Base-by-base conservation (phyloP, 2,888 invertebrate genomes). In the Caradrina clavipalpis region DNA sequence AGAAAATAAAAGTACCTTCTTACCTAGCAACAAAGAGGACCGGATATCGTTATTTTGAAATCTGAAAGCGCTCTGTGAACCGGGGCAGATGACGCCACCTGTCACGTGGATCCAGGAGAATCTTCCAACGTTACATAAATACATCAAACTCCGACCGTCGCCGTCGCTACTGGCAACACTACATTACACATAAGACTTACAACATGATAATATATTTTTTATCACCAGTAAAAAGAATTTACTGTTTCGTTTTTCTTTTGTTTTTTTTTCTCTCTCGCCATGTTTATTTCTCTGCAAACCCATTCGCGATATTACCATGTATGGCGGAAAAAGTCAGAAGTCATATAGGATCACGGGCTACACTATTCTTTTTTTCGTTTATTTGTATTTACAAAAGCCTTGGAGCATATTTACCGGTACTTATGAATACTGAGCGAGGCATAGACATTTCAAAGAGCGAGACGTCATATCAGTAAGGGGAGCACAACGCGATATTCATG, bases 401-500 rank as follows among this genome's bases (percentile, higher is more conserved):
- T 49, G 50, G 26, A 75, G 53, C 65, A 75, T 65, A 62, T 69
- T 83, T 83, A 83, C 62, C 60, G 65, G 66, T 59, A 62, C 67
- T 74, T 71, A 69, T 70, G 69, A 67, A 69, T 78, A 74, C 69
- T 69, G 67, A 75, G 68, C 67, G 65, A n/a, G 58, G 42, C 47
- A 70, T 31, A 73, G 63, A 62, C 65, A 49, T 81, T 79, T 70
- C 66, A 73, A 68, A 74, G 49, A 75, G 55, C 59, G 53, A 76
- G 59, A 58, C 65, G 64, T 82, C 82, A 85, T 82, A 80, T 82
- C 72, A 73, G 78, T 79, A 64, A 69, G 67, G 71, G 74, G 77
- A 78, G 77, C 80, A 80, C 78, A 82, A 80, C 75, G 70, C 78
- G 80, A 86, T 87, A 84, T 86, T 86, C 84, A 81, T 83, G 82